Evolutionary conservation across 1,140 invertebrate species (phyloP), one percentile per base, ranked within the genome.

Genomic region (Apolygus lucorum): DNA sequence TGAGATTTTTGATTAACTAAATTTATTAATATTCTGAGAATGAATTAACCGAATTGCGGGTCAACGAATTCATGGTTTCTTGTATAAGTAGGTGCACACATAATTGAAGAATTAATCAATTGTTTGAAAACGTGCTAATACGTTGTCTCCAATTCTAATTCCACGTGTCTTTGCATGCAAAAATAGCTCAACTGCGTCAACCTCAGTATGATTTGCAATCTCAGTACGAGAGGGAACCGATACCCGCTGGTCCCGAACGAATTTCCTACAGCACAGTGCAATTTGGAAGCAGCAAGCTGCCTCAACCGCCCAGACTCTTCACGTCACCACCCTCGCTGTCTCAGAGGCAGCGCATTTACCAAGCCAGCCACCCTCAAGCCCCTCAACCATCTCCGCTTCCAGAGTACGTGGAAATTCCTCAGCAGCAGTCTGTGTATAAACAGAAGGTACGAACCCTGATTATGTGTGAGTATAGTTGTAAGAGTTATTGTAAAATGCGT

Each of bases 311-410:
- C 4, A 42, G 34, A 17, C 4, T 42, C 34, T 42, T 42, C 34
- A 42, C 34, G 4, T 8, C 4, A 8, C 34, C 34, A 8, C 34
- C 34, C 17, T 8, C 34, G 4, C n/a, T n/a, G n/a, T n/a, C n/a
- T n/a, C 34, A 4, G 4, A 42, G 34, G 17, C 34, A 42, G 17
- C 34, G 4, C 4, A 42, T 42, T 17, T 42, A 42, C 34, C 34
- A 42, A 17, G 34, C 34, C 34, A 42, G 34, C 34, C 34, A 42
- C 17, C 34, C 34, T 42, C 21, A 27, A 63, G 62, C 62, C 22
- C 62, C 62, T 8, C 62, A 63, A 27, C 62, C 62, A 17, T 22
- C 62, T 25, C 62, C 62, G 22, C 62, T 24, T 17, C 62, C 62
- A 1, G 22, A 63, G 17, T 63, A 63, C 27, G 27, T 63, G 17